Conservation (phyloP, 2,797 vertebrate genomes). For the Phylloscopus collybita region DNA sequence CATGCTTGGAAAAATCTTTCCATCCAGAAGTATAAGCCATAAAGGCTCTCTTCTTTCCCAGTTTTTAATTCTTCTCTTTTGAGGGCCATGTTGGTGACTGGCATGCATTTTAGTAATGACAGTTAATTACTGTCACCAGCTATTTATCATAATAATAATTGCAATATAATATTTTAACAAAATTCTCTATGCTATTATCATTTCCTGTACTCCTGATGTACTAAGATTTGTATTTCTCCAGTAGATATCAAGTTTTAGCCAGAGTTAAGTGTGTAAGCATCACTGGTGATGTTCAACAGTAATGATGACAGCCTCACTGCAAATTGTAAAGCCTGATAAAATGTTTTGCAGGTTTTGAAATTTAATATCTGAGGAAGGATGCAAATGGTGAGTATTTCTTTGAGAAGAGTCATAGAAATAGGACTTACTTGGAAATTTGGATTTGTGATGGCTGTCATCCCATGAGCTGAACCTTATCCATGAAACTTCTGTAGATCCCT, state of each 20-base stretch:
- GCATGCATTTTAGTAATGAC: background rate
- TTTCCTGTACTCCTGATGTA: background rate
- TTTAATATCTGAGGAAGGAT: background rate
- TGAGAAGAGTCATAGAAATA: background rate
- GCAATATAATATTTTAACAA: background rate
- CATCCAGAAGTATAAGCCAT: background rate
- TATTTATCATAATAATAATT: background rate
- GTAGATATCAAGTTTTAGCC: background rate
- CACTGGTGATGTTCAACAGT: background rate
- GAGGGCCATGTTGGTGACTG: background rate
- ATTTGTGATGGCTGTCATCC: background rate
- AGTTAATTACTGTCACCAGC: background rate
- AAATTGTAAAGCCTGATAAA: background rate
- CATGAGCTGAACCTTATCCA: background rate
- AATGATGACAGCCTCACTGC: background rate
- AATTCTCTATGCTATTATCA: background rate
- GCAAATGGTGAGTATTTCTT: background rate
- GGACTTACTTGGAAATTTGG: background rate
- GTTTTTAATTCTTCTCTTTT: background rate
- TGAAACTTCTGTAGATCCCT: background rate
- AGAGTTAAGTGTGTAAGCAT: background rate
- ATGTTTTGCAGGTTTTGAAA: background rate
- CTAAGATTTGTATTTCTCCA: background rate
- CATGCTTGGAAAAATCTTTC: background rate
- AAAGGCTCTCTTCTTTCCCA: background rate